A percentile compares a stretch with the other conserved stretches of the same genome.
Evolutionary conservation across 2,113 vertebrate species (phyloP).

Genomic region (Corythaeola cristata): DNA sequence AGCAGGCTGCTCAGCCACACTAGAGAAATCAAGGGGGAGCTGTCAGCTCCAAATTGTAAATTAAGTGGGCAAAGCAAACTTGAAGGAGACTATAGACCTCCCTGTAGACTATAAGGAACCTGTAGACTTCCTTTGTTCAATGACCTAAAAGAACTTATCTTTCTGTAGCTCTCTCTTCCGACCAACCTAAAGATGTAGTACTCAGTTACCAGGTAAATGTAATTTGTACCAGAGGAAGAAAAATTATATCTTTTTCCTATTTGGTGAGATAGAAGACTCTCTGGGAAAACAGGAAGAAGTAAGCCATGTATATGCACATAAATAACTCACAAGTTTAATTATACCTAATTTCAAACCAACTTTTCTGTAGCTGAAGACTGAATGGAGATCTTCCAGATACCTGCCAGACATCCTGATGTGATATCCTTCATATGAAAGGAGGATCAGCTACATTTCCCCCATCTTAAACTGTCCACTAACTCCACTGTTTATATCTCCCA

Average conservation of each 20-base stretch:
- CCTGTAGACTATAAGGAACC: not conserved
- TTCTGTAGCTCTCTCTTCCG: not conserved
- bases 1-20: not conserved
- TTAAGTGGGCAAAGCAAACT: not conserved
- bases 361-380: not conserved
- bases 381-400: not conserved
- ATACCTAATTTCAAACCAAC: not conserved
- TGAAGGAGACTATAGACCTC: not conserved
- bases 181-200: not conserved
- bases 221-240: not conserved
- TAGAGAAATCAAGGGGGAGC: not conserved
- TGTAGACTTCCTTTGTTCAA: not conserved
- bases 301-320: not conserved
- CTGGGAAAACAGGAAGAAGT: not conserved
- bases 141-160: not conserved
- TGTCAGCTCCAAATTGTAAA: not conserved
- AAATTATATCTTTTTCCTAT: not conserved
- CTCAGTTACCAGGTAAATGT: not conserved
- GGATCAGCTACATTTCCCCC: not conserved
- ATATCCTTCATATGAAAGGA: not conserved
- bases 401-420: not conserved
- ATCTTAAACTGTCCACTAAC: not conserved
- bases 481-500: not conserved
- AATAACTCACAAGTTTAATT: not conserved
- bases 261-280: not conserved